Evolutionary conservation across 2,113 vertebrate species (phyloP), one percentile per base, ranked within the genome.

Genomic region (Varanus salvator): DNA sequence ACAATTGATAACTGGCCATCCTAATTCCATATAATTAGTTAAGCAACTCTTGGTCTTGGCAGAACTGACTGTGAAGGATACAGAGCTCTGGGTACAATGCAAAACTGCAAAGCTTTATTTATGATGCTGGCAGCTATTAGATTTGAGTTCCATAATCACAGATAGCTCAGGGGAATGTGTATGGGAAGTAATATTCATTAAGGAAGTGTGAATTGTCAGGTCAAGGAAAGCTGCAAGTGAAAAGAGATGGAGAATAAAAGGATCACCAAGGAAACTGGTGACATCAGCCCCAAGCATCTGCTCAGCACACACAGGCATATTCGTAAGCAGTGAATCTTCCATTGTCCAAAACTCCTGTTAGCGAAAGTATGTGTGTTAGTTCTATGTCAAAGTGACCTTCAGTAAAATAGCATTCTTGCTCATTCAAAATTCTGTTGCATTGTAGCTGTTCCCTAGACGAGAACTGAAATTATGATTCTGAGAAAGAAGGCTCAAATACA

Each of bases 241-340:
- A 85, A 95, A 93, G 93, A 95, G 96, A 94, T 92, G 72, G 91
- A 85, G 80, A 93, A 91, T 89, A 87, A 84, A 91, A 89, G 80
- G 60, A 87, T 87, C 86, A 80, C 34, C 0, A 0, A 92, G 86
- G 88, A 92, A 95, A 95, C 89, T 90, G 94, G 83, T 93, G 90
- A 87, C n/a, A 87, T 83, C 76, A 54, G 80, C 57, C 88, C 27
- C 80, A 90, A 82, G 5, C 75, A 15, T 75, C 88, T 19, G 74
- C 38, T 17, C 60, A 78, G 57, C 75, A 77, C 21, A 66, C 8
- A 78, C 48, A 52, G 11, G 44, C 75, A 68, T 54, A 50, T 34
- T 87, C 60, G 52, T 52, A 69, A 52, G 17, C 31, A 52, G 64
- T 69, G 27, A 29, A 80, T 80, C 77, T 87, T 50, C 48, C 44